A percentile compares a stretch with the other conserved stretches of the same genome.
Evolutionary conservation across 2,797 vertebrate genomes (phyloP).

Genomic region (Pseudochromis fuscus): DNA sequence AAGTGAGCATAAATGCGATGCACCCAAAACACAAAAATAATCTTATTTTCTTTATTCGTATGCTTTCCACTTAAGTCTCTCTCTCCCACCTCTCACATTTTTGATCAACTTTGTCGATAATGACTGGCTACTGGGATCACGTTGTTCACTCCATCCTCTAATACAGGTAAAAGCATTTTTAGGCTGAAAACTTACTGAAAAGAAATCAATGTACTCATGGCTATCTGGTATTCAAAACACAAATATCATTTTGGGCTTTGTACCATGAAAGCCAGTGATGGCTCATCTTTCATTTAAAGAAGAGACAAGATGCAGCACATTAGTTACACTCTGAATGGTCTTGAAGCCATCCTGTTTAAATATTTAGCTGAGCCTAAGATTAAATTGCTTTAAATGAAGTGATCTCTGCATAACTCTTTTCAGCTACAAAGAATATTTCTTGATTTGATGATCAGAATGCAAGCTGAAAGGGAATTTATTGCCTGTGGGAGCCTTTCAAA

Average conservation of each 20-base stretch:
- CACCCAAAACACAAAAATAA: slow-evolving; percentile 46
- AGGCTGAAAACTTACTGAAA: slow-evolving; percentile 3
- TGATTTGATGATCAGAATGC: slow-evolving; percentile 48
- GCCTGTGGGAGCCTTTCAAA: slow-evolving; percentile 45
- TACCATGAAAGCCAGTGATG: slow-evolving; percentile 8
- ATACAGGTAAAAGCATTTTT: slow-evolving; percentile 10
- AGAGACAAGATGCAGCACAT: slow-evolving; percentile 34
- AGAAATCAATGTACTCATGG: neutral
- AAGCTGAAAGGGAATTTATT: slow-evolving; percentile 39
- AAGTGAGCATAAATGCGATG: slow-evolving; percentile 59
- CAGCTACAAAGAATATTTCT: slow-evolving; percentile 28
- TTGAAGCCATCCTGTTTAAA: slow-evolving; percentile 12
- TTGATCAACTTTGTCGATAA: slow-evolving; percentile 47
- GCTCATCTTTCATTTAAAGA: slow-evolving; percentile 34
- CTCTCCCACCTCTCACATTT: slow-evolving; percentile 16
- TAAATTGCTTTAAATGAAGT: slow-evolving; percentile 20
- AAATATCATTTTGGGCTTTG: slow-evolving; percentile 35
- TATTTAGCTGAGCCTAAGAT: slow-evolving; percentile 26
- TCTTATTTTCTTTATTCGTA: slow-evolving; percentile 43
- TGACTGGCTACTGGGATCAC: slow-evolving; percentile 21
- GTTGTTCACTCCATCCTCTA: slow-evolving; percentile 15
- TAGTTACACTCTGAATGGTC: slow-evolving; percentile 19
- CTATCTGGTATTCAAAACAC: slow-evolving; percentile 10
- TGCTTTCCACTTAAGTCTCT: slow-evolving; percentile 33
- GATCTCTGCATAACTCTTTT: slow-evolving; percentile 22